Percentiles rank a stretch among this genome's conserved stretches.
Evolutionary conservation across 1,140 invertebrate species (phyloP).

Genomic region (Drosophila pallidifrons): DNA sequence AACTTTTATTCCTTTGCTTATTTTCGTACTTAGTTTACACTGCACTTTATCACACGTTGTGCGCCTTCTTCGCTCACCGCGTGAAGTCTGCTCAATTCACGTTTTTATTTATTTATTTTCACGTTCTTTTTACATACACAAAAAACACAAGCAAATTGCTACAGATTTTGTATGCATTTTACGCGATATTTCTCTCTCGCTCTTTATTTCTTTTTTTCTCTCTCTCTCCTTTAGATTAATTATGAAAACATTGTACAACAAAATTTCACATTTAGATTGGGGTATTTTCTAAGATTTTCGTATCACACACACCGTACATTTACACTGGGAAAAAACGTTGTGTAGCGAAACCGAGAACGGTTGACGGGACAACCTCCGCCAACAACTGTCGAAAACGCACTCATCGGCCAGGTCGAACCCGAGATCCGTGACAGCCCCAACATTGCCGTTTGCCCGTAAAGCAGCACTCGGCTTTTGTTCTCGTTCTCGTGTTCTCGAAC

Average conservation of each 20-base stretch:
- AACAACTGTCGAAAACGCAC: constrained; percentile 77
- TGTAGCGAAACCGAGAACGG: constrained; percentile 26
- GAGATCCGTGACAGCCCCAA: constrained; percentile 52
- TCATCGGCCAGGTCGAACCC: constrained; percentile 58
- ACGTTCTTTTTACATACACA: constrained; percentile 27
- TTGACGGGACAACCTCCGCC: constrained; percentile 68
- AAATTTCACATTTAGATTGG: constrained; percentile 40
- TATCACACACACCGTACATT: constrained; percentile 40
- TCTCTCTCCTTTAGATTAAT: constrained; percentile 34
- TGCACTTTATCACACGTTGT: constrained; percentile 42
- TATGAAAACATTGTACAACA: constrained; percentile 69
- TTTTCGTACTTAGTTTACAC: constrained; percentile 15
- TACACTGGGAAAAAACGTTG: constrained; percentile 55
- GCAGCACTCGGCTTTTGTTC: constrained; percentile 47
- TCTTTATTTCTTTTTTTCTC: not conserved
- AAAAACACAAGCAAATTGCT: constrained; percentile 26
- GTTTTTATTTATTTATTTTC: constrained; percentile 50
- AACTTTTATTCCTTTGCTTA: constrained; percentile 24
- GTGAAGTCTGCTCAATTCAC: constrained; percentile 34
- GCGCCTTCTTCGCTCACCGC: constrained; percentile 24
- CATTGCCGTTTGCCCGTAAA: constrained; percentile 16
- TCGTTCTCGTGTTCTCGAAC: constrained; percentile 22
- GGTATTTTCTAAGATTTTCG: constrained; percentile 40
- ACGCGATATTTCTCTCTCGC: constrained; percentile 11
- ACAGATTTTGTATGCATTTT: constrained; percentile 63